A percentile compares a stretch with the other conserved stretches of the same genome.
phyloP scores from a whole-genome alignment of 2,797 vertebrate species.

The Myripristis murdjan region DNA sequence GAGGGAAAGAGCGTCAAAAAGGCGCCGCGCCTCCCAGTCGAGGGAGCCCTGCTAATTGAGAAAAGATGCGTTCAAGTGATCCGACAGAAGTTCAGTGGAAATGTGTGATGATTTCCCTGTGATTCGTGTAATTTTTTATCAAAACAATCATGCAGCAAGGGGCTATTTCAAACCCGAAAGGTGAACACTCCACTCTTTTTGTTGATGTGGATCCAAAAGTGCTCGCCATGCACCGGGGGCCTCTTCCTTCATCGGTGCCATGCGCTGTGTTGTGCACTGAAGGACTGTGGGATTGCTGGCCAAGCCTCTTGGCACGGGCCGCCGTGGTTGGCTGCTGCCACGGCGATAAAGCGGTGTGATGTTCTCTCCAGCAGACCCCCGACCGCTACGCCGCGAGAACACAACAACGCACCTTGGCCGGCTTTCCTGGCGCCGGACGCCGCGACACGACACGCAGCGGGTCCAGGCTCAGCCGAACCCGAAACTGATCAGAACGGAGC shows the following conservation, averaged over 20 bases:
- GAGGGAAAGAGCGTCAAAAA: not conserved
- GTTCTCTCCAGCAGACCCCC: slow-evolving; percentile 84
- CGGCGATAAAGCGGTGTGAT: slow-evolving; percentile 90
- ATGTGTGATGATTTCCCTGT: slow-evolving; percentile 15
- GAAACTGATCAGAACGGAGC: not conserved
- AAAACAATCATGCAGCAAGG: slow-evolving; percentile 43
- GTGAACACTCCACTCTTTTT: slow-evolving; percentile 36
- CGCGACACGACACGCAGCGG: too few relatives aligned
- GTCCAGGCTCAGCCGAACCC: too few relatives aligned
- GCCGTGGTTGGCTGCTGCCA: slow-evolving; percentile 77
- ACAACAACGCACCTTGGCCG: slow-evolving; percentile 86
- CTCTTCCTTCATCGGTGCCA: slow-evolving; percentile 73
- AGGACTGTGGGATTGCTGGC: slow-evolving; percentile 81
- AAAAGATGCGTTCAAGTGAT: slow-evolving; percentile 16
- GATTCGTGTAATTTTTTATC: slow-evolving; percentile 50
- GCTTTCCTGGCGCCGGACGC: slow-evolving; percentile 78
- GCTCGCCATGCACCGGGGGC: slow-evolving; percentile 40
- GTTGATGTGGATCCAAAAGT: slow-evolving; percentile 55
- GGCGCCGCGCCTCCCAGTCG: too few relatives aligned
- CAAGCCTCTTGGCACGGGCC: slow-evolving; percentile 82
- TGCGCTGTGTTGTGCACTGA: slow-evolving; percentile 59
- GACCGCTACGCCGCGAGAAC: slow-evolving; percentile 81
- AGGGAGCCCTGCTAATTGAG: not conserved
- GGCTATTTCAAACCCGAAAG: slow-evolving; percentile 36
- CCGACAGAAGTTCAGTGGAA: slow-evolving; percentile 15